Evolutionary conservation across 2,113 vertebrate genomes (phyloP), one percentile per base, ranked within the genome.

Genomic region (Cryptotis parvus): DNA sequence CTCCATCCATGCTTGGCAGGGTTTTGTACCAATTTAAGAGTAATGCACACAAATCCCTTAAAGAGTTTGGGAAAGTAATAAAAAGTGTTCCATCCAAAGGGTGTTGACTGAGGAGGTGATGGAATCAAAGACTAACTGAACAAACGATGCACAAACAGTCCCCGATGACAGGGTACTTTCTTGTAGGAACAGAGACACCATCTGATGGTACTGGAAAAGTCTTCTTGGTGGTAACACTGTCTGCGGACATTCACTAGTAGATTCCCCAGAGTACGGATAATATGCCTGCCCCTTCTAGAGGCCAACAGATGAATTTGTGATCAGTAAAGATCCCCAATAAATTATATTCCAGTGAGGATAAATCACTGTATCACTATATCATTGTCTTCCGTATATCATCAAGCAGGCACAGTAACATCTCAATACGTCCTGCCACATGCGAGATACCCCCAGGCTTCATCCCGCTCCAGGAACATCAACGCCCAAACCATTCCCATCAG

Each of bases 1-100:
- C 9, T 66, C 76, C 89, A 94, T 82, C 81, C 90, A 58, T 90
- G 84, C 73, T 93, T 89, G 93, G 87, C 22, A 49, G 87, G 91
- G 86, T 12, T 55, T 76, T 63, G 29, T 87, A 93, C 74, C 91
- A 73, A 35, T 80, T 93, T 33, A 95, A 31, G 52, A 94, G 58
- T 92, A 49, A 85, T 84, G 91, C 83, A 93, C 94, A 70, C 90
- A 81, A 94, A 87, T 88, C 9, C 72, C 78, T 85, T 58, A 87
- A 90, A 61, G 78, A 79, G 90, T 92, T 95, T 29, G 72, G 95
- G 69, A 31, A 73, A 74, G 66, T 82, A 85, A 39, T 20, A n/a
- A 39, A 78, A 75, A n/a, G 29, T 79, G 27, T 63, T 90, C 91
- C 84, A 66, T 77, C 15, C 37, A 63, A 43, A 33, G 11, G 35